phyloP scores from a whole-genome alignment of 2,888 invertebrate genomes.

The Chrysotoxum bicinctum region DNA sequence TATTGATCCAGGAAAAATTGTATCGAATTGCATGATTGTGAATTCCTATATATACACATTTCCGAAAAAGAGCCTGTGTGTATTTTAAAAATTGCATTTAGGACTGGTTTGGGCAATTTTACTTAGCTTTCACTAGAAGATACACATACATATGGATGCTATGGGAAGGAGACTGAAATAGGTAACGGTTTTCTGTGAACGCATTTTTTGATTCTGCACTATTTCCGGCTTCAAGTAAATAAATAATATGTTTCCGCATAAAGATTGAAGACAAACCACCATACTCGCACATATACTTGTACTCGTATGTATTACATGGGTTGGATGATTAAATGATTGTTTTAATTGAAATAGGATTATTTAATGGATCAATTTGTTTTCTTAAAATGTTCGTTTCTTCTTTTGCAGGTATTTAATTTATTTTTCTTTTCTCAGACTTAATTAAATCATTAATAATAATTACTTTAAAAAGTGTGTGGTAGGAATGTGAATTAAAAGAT shows the following conservation, averaged over 20 bases:
- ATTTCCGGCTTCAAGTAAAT: constrained; percentile 4
- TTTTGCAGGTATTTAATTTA: not conserved
- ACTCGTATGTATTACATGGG: not conserved
- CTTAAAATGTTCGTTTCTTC: not conserved
- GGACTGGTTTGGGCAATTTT: not conserved
- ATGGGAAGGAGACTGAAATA: not conserved
- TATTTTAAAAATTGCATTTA: not conserved
- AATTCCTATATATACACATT: not conserved
- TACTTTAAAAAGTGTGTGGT: not conserved
- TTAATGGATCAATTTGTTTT: not conserved
- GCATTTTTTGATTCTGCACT: not conserved
- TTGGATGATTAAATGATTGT: not conserved
- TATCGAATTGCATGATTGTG: not conserved
- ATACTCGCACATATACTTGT: not conserved
- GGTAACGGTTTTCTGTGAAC: not conserved
- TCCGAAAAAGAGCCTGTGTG: not conserved
- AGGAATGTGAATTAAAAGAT: not conserved
- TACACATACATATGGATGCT: not conserved
- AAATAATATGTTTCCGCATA: not conserved
- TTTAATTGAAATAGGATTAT: not conserved
- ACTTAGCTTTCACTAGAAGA: not conserved
- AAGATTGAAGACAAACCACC: not conserved
- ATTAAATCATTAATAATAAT: not conserved
- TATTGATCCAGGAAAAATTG: not conserved
- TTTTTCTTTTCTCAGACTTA: not conserved